These are phyloP conservation scores for Sphaerophoria taeniata DNA, from an alignment of 2,888 invertebrate genomes.

Conservation along the genomic window DNA sequence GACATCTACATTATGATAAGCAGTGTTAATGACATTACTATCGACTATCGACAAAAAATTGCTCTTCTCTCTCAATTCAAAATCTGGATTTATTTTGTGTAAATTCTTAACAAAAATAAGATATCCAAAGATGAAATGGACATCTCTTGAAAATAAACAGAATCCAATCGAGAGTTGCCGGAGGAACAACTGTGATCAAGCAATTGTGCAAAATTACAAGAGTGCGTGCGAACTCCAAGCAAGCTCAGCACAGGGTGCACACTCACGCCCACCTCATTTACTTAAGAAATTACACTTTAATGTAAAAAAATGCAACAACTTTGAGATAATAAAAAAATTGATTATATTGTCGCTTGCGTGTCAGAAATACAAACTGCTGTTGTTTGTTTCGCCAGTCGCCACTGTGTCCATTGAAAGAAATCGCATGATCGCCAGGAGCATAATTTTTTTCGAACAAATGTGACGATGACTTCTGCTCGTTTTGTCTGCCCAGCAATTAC, in stretches of 20 bases:
- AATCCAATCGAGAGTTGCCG: too few species aligned
- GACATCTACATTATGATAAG: too few species aligned
- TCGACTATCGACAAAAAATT: too few species aligned
- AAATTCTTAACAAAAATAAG: too few species aligned
- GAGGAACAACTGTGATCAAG: too few species aligned
- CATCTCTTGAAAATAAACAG: too few species aligned
- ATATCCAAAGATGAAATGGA: too few species aligned
- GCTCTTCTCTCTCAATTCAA: too few species aligned
- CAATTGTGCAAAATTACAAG: background rate
- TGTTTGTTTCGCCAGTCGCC: slow-evolving; percentile 6
- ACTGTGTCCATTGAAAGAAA: background rate
- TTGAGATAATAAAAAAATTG: slow-evolving; percentile 28
- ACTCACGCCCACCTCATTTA: slow-evolving; percentile 54
- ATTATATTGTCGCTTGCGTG: slow-evolving; percentile 64
- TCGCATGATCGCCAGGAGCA: slow-evolving; percentile 70
- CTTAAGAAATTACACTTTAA: background rate
- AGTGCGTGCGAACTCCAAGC: slow-evolving; percentile 38
- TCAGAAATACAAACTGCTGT: slow-evolving; percentile 61
- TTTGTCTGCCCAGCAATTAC: slow-evolving; percentile 44
- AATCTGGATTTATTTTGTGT: too few species aligned
- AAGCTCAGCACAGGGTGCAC: background rate
- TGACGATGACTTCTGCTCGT: slow-evolving; percentile 57
- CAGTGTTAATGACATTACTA: too few species aligned
- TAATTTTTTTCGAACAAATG: slow-evolving; percentile 43
- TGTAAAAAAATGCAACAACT: background rate